phyloP scores from a whole-genome alignment of 2,797 vertebrate species.

The Anomalospiza imberbis region DNA sequence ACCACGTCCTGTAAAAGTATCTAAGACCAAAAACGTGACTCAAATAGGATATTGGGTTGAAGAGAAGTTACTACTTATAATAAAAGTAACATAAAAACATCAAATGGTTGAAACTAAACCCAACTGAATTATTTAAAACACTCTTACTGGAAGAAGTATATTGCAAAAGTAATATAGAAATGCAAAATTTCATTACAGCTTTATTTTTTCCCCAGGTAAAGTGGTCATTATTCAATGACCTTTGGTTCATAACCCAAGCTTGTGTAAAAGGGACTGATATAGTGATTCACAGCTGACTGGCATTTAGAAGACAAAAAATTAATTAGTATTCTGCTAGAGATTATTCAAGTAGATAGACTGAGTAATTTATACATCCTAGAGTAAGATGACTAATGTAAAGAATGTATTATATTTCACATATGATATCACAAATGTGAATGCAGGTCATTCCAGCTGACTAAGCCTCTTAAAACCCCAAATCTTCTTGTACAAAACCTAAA shows the following conservation, averaged over 20 bases:
- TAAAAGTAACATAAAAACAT: background rate
- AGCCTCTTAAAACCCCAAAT: background rate
- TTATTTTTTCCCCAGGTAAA: background rate
- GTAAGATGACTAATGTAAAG: background rate
- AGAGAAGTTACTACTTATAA: background rate
- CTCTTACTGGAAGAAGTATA: background rate
- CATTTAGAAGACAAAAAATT: background rate
- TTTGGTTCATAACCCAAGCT: background rate
- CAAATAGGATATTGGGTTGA: background rate
- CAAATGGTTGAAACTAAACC: background rate
- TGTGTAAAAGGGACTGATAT: background rate
- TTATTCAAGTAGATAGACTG: background rate
- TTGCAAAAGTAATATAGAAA: background rate
- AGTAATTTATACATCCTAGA: background rate
- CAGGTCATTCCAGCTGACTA: background rate
- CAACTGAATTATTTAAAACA: background rate
- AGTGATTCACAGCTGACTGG: background rate
- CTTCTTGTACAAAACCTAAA: background rate
- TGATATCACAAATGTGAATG: rapidly evolving
- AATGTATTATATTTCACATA: background rate
- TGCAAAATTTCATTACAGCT: background rate
- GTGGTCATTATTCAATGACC: background rate
- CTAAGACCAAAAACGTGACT: background rate
- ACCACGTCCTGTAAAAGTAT: background rate
- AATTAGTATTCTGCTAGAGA: background rate